Evolutionary conservation across 2,888 invertebrate species (phyloP).

Genomic region (Bibio marci): DNA sequence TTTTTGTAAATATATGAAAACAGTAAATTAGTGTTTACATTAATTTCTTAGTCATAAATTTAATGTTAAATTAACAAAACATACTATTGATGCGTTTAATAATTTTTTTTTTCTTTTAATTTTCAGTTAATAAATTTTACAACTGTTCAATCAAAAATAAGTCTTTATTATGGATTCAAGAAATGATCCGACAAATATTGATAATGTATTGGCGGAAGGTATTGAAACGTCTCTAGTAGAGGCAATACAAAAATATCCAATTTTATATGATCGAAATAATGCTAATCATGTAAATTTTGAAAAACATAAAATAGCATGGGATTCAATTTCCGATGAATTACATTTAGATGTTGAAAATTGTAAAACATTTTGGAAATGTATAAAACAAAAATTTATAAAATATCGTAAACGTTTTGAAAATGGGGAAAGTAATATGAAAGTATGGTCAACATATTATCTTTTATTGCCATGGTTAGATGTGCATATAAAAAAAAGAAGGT

Average conservation of each 20-base stretch:
- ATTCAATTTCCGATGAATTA: slow-evolving; percentile 3
- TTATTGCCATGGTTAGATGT: slow-evolving; percentile 2
- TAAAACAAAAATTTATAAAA: slow-evolving; percentile 6
- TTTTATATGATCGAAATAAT: neutral
- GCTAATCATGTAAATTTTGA: neutral
- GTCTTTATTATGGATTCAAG: too few species aligned
- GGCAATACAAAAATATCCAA: slow-evolving; percentile 1
- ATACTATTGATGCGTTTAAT: too few species aligned
- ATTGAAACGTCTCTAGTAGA: slow-evolving; percentile 1
- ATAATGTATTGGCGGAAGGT: neutral
- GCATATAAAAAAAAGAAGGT: slow-evolving; percentile 3
- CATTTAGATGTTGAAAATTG: slow-evolving; percentile 5
- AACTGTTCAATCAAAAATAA: too few species aligned
- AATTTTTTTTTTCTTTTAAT: too few species aligned
- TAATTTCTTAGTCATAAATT: too few species aligned
- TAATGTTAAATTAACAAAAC: too few species aligned
- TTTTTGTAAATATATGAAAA: too few species aligned
- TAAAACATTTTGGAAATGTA: slow-evolving; percentile 4
- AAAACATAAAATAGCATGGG: slow-evolving; percentile 1
- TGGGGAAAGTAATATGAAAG: neutral
- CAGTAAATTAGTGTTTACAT: too few species aligned
- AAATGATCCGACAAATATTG: too few species aligned
- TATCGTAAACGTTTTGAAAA: slow-evolving; percentile 3
- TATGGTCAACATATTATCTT: slow-evolving; percentile 2
- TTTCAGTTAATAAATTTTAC: too few species aligned